Conservation (phyloP, 2,113 vertebrate genomes). For the Meriones unguiculatus region DNA sequence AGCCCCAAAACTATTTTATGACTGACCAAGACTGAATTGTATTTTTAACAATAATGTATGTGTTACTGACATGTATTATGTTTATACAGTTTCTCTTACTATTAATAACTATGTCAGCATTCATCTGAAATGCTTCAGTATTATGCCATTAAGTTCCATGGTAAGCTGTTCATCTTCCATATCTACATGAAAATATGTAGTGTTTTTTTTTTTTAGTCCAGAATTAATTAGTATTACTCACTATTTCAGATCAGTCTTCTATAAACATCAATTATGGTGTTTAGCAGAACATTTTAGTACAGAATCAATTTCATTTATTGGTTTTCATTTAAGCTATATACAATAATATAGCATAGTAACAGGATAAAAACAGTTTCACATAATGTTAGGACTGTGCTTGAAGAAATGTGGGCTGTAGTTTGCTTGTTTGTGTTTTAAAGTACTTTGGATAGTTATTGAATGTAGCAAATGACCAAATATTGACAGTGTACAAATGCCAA, state of each 20-base stretch:
- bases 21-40: not conserved
- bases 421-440: conserved; percentile 6
- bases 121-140: not conserved
- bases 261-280: not conserved
- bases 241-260: not conserved
- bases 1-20: not conserved
- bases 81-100: not conserved
- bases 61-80: not conserved
- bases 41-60: not conserved
- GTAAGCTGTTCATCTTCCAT: not conserved
- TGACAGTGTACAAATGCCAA: conserved; percentile 69
- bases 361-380: conserved; percentile 1
- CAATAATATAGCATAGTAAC: conserved; percentile 6
- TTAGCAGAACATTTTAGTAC: not conserved
- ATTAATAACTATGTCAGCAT: not conserved
- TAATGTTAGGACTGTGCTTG: not conserved
- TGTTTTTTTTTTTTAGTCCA: not conserved
- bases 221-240: not conserved
- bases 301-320: not conserved
- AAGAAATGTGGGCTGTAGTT: not conserved
- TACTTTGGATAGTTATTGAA: conserved; percentile 45
- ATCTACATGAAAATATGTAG: not conserved
- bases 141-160: not conserved
- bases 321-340: conserved; percentile 43
- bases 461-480: conserved; percentile 66